Evolutionary conservation across 2,797 vertebrate genomes (phyloP).

Genomic region (Acanthornis magna): DNA sequence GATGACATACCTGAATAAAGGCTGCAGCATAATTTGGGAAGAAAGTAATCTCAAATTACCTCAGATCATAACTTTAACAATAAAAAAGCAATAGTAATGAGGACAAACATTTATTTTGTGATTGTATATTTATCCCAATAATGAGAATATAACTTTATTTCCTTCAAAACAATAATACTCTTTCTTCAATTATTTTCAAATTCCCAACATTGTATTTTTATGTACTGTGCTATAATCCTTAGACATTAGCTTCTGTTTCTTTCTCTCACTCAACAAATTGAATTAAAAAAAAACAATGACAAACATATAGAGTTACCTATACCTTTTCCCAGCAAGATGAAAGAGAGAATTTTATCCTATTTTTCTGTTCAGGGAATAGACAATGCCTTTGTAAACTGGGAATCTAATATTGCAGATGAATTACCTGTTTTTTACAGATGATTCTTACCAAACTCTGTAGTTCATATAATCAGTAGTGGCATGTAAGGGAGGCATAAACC

Average conservation of each 20-base stretch:
- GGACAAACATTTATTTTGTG: constrained; percentile 2
- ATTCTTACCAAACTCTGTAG: neutral
- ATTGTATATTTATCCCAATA: neutral
- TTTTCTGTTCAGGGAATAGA: neutral
- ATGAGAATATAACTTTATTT: constrained; percentile 38
- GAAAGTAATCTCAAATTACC: neutral
- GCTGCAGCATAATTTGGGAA: neutral
- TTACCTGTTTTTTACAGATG: neutral
- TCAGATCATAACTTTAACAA: neutral
- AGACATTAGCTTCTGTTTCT: constrained; percentile 6
- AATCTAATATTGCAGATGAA: neutral
- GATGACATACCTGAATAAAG: neutral
- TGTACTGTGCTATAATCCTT: constrained; percentile 20
- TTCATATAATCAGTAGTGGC: neutral
- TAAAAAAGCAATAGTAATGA: neutral
- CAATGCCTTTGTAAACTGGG: neutral
- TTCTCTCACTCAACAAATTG: neutral
- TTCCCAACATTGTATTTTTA: constrained; percentile 18
- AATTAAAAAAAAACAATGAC: neutral
- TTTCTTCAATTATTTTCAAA: constrained; percentile 49
- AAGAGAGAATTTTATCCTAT: neutral
- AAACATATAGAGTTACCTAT: constrained; percentile 33
- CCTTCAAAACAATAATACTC: neutral
- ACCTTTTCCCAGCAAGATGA: constrained; percentile 1
- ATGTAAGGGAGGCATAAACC: neutral